Conservation (phyloP, 2,113 vertebrate species). For the Tetrax tetrax region DNA sequence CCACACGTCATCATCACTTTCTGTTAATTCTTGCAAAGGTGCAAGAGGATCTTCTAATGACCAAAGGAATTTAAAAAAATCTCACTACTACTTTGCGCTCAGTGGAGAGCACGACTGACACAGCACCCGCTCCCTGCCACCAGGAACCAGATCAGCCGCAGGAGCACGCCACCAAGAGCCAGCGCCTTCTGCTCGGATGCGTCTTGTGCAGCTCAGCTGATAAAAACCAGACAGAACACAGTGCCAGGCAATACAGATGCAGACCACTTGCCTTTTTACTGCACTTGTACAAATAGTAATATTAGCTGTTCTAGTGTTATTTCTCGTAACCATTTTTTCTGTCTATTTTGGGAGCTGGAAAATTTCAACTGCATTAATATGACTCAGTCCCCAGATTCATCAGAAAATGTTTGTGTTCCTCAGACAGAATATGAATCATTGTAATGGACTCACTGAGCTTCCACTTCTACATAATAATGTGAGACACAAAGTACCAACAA, state of each 20-base stretch:
- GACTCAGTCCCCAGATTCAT: background rate
- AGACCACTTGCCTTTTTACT: background rate
- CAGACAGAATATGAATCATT: constrained; percentile 7
- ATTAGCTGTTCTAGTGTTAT: background rate
- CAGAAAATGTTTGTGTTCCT: constrained; percentile 1
- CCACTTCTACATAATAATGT: background rate
- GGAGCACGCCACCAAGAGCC: background rate
- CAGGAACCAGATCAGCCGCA: background rate
- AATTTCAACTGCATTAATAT: constrained; percentile 3
- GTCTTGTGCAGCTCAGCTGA: background rate
- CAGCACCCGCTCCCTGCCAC: background rate
- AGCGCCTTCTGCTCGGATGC: background rate
- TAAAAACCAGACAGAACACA: background rate
- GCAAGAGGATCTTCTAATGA: background rate
- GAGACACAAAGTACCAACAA: background rate
- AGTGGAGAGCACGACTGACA: background rate
- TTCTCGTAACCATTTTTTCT: background rate
- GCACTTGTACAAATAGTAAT: background rate
- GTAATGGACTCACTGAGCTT: background rate
- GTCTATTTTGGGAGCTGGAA: background rate
- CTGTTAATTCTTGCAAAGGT: background rate
- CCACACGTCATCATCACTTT: background rate
- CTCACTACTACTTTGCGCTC: background rate
- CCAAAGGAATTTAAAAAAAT: background rate
- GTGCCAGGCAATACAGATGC: background rate